phyloP scores from a whole-genome alignment of 2,113 vertebrate species.

The Puffinus mauretanicus region DNA sequence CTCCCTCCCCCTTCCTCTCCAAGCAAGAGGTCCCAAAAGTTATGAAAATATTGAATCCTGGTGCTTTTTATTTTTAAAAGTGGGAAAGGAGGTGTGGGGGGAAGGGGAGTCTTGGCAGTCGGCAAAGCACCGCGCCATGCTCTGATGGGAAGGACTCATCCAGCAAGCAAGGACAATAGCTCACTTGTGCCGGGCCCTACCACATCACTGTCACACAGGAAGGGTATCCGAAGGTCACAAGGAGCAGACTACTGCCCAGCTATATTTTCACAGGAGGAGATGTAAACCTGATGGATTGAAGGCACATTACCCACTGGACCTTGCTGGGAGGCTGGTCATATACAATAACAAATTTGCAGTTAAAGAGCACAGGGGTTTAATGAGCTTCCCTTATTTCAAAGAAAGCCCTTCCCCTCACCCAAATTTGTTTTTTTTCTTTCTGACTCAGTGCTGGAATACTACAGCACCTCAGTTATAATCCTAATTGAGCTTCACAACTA shows the following conservation, averaged over 20 bases:
- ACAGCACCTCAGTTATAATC: background rate
- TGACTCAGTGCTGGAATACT: background rate
- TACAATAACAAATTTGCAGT: constrained; percentile 24
- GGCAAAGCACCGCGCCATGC: background rate
- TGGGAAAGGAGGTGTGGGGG: background rate
- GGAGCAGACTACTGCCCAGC: background rate
- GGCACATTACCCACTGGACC: background rate
- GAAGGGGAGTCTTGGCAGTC: background rate
- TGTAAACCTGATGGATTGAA: constrained; percentile 40
- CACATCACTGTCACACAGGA: constrained; percentile 29
- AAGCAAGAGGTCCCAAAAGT: background rate
- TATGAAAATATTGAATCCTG: background rate
- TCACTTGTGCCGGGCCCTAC: constrained; percentile 29
- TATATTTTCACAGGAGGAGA: constrained; percentile 52
- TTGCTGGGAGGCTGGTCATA: constrained; percentile 10
- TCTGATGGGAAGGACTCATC: background rate
- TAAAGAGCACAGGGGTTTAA: constrained; percentile 18
- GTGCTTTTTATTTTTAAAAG: constrained; percentile 35
- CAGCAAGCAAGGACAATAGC: constrained; percentile 44
- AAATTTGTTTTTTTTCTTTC: background rate
- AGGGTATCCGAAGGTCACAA: constrained; percentile 9
- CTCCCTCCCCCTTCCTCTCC: background rate
- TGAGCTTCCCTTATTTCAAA: constrained; percentile 25
- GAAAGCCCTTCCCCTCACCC: background rate
- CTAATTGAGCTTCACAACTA: background rate